Evolutionary conservation across 2,888 invertebrate species (phyloP).

Genomic region (Megalurothrips usitatus): DNA sequence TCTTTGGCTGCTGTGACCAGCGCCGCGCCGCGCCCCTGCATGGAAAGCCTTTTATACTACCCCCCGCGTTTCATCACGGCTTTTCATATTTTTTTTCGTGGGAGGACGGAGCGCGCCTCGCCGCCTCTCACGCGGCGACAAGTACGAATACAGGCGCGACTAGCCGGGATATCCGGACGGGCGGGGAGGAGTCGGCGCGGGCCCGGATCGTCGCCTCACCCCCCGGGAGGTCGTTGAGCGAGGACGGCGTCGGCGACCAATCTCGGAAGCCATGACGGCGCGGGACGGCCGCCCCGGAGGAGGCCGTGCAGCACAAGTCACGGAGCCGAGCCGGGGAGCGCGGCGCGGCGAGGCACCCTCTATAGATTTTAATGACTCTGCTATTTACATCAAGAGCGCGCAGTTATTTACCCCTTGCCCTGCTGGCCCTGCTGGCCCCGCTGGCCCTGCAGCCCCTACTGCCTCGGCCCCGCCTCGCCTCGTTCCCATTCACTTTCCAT

Average conservation of each 20-base stretch:
- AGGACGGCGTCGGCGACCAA: not conserved
- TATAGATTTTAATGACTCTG: not conserved
- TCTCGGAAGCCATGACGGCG: not conserved
- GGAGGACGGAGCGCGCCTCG: no score
- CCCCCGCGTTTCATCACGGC: no score
- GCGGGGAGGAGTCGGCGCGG: no score
- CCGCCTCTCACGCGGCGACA: no score
- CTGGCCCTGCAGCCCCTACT: not conserved
- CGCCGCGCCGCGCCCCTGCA: no score
- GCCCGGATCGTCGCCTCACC: no score
- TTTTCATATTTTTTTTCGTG: no score
- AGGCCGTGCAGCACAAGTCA: not conserved
- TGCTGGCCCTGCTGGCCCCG: not conserved
- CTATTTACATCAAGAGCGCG: not conserved
- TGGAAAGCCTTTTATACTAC: no score
- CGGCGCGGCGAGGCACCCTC: not conserved
- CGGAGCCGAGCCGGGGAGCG: not conserved
- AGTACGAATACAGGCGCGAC: no score
- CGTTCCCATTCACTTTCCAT: not conserved
- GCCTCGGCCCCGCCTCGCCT: not conserved
- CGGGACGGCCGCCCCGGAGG: not conserved
- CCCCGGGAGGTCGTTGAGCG: no score
- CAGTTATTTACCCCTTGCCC: not conserved
- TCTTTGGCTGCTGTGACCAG: no score
- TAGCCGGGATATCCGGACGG: no score